These are phyloP conservation scores for Catagonus wagneri DNA, from an alignment of 2,113 vertebrate species.

Conservation along the genomic window DNA sequence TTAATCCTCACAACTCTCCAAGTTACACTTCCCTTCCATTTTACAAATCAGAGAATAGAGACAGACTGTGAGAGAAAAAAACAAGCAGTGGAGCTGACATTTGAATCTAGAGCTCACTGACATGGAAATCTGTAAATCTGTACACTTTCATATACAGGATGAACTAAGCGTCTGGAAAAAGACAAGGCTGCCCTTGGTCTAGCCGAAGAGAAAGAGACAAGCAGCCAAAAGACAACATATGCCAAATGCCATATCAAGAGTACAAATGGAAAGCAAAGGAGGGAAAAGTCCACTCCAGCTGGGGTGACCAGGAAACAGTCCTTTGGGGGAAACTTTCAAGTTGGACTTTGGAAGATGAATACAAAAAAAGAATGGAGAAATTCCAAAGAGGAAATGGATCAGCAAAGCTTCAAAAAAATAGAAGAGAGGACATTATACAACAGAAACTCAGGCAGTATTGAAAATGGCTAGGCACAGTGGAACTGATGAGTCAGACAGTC, in stretches of 20 bases:
- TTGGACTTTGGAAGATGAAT: neutral
- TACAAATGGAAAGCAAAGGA: neutral
- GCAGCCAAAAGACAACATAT: neutral
- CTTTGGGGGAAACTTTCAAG: neutral
- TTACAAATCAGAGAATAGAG: neutral
- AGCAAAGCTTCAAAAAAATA: neutral
- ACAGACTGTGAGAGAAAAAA: neutral
- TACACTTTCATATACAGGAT: neutral
- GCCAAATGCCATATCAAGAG: neutral
- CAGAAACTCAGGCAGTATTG: neutral
- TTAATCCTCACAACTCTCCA: neutral
- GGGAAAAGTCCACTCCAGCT: neutral
- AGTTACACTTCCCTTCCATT: neutral
- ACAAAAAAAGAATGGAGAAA: neutral
- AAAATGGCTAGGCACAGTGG: neutral
- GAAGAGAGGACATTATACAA: neutral
- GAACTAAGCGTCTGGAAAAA: neutral
- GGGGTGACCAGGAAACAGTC: neutral
- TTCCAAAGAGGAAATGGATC: neutral
- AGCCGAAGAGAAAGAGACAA: neutral
- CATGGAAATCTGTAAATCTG: neutral
- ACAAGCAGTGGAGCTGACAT: neutral
- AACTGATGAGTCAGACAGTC: neutral
- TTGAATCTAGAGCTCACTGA: neutral
- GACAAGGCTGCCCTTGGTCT: accelerated